phyloP scores from a whole-genome alignment of 2,797 vertebrate species.

The Sarcoramphus papa region DNA sequence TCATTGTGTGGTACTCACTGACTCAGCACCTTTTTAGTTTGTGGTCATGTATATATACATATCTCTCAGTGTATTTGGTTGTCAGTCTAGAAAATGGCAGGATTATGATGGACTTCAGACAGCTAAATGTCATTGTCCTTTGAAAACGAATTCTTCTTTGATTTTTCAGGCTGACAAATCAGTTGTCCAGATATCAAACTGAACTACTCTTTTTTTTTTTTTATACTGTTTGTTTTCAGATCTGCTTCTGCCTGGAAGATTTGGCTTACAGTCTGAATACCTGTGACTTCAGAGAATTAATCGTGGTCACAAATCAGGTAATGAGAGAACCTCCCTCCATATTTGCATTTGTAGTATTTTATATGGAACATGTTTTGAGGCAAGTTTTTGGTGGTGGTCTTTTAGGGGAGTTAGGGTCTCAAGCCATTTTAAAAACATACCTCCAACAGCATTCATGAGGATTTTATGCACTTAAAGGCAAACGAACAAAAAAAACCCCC shows the following conservation, averaged over 20 bases:
- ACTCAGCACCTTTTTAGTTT: background rate
- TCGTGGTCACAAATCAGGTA: background rate
- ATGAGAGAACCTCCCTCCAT: background rate
- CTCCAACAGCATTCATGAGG: background rate
- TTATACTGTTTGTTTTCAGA: background rate
- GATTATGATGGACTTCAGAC: background rate
- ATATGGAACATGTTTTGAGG: background rate
- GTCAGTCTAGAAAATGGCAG: background rate
- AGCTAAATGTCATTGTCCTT: background rate
- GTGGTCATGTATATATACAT: background rate
- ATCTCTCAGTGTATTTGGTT: background rate
- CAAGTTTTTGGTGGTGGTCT: background rate
- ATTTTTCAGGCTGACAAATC: background rate
- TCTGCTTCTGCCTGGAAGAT: background rate
- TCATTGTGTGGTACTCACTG: background rate
- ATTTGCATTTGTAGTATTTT: background rate
- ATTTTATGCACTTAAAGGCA: background rate
- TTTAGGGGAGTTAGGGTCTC: background rate
- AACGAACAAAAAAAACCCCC: background rate
- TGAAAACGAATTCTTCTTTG: background rate
- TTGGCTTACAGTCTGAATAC: background rate
- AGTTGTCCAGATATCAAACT: background rate
- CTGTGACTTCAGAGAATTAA: background rate
- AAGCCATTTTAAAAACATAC: background rate
- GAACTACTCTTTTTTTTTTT: background rate